Conservation (phyloP, 2,113 vertebrate genomes). For the Aleadryas rufinucha region DNA sequence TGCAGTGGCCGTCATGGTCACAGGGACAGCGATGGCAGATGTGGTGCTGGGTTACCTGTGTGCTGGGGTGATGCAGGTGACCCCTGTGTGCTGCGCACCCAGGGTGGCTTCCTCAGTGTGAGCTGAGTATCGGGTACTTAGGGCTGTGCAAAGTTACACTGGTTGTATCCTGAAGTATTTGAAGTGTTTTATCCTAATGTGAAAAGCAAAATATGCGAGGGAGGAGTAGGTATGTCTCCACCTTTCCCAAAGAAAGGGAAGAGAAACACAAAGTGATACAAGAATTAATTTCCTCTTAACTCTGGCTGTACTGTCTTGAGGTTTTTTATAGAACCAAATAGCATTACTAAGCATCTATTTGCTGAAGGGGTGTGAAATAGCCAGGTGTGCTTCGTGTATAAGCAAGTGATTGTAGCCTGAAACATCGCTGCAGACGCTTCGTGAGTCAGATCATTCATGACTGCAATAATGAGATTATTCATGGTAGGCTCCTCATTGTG, state of each 20-base stretch:
- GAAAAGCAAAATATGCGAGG: neutral
- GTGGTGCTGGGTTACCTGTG: rapidly evolving
- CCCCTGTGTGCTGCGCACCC: neutral
- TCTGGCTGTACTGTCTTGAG: neutral
- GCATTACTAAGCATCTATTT: neutral
- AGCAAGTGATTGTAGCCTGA: neutral
- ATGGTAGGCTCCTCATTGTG: neutral
- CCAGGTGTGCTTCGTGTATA: neutral
- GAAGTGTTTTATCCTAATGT: neutral
- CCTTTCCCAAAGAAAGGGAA: neutral
- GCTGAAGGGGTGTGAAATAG: neutral
- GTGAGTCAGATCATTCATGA: neutral
- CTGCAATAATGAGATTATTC: neutral
- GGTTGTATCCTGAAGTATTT: neutral
- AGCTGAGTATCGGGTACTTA: too few relatives aligned
- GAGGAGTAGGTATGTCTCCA: neutral
- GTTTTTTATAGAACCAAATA: neutral
- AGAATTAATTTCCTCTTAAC: neutral
- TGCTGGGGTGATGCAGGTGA: neutral
- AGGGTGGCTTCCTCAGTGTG: neutral
- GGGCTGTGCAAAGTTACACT: rapidly evolving
- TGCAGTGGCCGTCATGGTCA: rapidly evolving
- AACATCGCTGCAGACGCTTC: neutral
- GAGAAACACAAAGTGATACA: neutral
- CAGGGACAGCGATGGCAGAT: rapidly evolving